Evolutionary conservation across 2,888 invertebrate species (phyloP), one percentile per base, ranked within the genome.

Genomic region (Scaptomyza flava): DNA sequence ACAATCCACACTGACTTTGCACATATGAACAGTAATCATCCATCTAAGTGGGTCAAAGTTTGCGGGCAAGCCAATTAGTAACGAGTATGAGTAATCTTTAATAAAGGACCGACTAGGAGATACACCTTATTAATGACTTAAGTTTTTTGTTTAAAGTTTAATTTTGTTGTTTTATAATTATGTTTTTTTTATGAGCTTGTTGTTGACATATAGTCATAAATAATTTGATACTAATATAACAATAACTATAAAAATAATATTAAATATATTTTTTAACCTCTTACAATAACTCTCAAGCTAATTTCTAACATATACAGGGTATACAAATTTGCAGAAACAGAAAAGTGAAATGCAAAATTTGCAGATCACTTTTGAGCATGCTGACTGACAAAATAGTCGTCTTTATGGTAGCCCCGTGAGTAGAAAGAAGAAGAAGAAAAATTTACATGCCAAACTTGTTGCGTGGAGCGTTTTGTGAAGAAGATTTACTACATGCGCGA

Each of bases 401-500:
- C 56, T 41, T 41, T 17, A 41, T 41, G n/a, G 56, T 53, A 60
- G 61, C 9, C 54, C 42, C 11, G 33, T 45, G 6, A 47, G 17
- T n/a, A 14, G 47, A 23, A 7, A 27, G 27, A 27, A 27, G 27
- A 27, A 27, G 27, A 27, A 27, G 27, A 41, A 9, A 62, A 63
- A 77, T 75, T 77, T 68, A 68, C 68, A 77, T 72, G 62, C 68
- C 50, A 68, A 63, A 58, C 72, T 47, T 63, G 74, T 72, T 53
- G 52, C 58, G 59, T 50, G 34, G 41, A 45, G 42, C 53, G 50
- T 38, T 58, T 45, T 12, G 20, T 48, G 48, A 30, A 53, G 33
- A 79, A 88, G 87, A 84, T 84, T 84, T 80, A 82, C 83, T 68
- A 62, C 57, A n/a, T 48, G 14, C 20, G 8, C 61, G 84, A 84